phyloP scores from a whole-genome alignment of 1,140 invertebrate genomes.

The Mactra quadrangularis region DNA sequence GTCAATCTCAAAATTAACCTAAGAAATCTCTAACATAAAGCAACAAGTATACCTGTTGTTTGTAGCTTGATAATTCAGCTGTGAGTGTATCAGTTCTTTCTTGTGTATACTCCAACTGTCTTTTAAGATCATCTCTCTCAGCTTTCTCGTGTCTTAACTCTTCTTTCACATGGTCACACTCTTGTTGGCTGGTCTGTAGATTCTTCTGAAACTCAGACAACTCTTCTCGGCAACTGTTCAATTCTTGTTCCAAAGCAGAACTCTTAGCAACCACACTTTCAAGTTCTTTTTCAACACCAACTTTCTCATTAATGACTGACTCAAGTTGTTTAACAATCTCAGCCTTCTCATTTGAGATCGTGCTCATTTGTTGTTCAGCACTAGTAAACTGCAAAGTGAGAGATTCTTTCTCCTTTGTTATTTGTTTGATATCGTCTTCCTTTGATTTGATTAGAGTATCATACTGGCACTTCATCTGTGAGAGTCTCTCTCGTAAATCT shows the following conservation, averaged over 20 bases:
- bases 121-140: slow-evolving; percentile 52
- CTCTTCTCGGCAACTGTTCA: slow-evolving; percentile 3
- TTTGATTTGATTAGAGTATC: slow-evolving; percentile 49
- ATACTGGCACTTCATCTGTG: slow-evolving; percentile 60
- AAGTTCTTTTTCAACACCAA: slow-evolving; percentile 25
- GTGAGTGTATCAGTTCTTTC: slow-evolving; percentile 53
- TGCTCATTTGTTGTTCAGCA: slow-evolving; percentile 36
- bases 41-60: slow-evolving; percentile 65
- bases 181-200: slow-evolving; percentile 37
- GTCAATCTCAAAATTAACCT: too few species aligned
- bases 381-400: not conserved
- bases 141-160: slow-evolving; percentile 41
- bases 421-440: slow-evolving; percentile 43
- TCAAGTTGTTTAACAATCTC: slow-evolving; percentile 14
- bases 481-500: slow-evolving; percentile 29
- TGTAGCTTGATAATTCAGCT: slow-evolving; percentile 61
- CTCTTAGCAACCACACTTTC: not conserved
- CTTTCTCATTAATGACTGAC: slow-evolving; percentile 14
- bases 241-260: slow-evolving; percentile 29
- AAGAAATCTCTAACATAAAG: too few species aligned
- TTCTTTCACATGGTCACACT: slow-evolving; percentile 52
- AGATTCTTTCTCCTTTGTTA: not conserved
- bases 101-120: slow-evolving; percentile 54
- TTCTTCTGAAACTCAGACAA: slow-evolving; percentile 28
- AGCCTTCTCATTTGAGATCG: slow-evolving; percentile 5